Evolutionary conservation across 2,113 vertebrate genomes (phyloP), one percentile per base, ranked within the genome.

Genomic region (Xiphophorus maculatus): DNA sequence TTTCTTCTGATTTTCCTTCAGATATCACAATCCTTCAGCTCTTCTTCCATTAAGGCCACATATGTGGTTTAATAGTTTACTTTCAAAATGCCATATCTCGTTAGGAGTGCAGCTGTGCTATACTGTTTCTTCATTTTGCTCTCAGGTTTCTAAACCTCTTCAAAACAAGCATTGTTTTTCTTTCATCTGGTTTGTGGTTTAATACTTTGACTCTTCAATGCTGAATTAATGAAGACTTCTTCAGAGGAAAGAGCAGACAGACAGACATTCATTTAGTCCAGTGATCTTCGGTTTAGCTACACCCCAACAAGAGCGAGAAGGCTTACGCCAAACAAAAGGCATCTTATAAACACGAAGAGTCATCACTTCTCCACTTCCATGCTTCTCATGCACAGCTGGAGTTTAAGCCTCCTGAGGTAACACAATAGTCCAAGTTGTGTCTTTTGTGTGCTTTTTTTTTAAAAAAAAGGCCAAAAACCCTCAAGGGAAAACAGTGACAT

Each of bases 401-500:
- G 35, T 74, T 74, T 29, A 14, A 54, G 69, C 75, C 67, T 82
- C 8, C 58, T 79, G 61, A 71, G 30, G 51, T 69, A 33, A 80
- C 66, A 90, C 67, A 85, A 86, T 70, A 74, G 79, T 35, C 5
- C 2, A 17, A 62, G 32, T 68, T 71, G 73, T 74, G 63, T 77
- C 28, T 74, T 37, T 12, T 70, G 71, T 60, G 13, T 73, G 71
- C 51, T 17, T 71, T 35, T 64, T 28, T 42, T 11, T 17, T n/a
- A 14, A 69, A 42, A 69, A 42, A 33, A 22, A 8, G 14, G 1
- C 13, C 29, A 42, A 40, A 63, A 80, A 62, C 54, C 62, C 77
- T 67, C 54, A 30, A 78, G 82, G 66, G 71, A 54, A 67, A 10
- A 5, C 69, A 13, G 33, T 89, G 90, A 89, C 88, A 88, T 91